phyloP scores from a whole-genome alignment of 2,113 vertebrate genomes.

The Pomatostomus ruficeps region DNA sequence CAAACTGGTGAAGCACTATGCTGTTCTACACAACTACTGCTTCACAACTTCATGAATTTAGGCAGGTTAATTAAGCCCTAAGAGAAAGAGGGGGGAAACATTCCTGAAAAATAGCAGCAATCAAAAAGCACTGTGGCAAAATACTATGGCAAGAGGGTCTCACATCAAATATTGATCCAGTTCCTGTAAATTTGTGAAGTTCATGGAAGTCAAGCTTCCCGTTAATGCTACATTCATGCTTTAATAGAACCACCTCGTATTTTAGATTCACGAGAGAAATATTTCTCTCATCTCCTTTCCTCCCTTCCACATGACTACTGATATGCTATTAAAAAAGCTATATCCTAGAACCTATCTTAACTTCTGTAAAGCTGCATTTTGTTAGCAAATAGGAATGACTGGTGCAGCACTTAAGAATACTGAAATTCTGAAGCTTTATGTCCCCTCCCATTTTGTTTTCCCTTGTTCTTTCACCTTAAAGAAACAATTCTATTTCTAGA shows the following conservation, averaged over 20 bases:
- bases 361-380: background rate
- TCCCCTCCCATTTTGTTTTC: background rate
- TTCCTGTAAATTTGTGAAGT: background rate
- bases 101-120: background rate
- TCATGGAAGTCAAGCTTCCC: background rate
- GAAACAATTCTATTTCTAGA: background rate
- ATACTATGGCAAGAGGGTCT: background rate
- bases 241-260: background rate
- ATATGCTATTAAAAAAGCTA: background rate
- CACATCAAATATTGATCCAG: constrained; percentile 23
- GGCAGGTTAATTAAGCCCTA: background rate
- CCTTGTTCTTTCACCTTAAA: background rate
- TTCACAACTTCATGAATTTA: background rate
- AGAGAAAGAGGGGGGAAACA: background rate
- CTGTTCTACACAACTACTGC: background rate
- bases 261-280: background rate
- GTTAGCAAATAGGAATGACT: background rate
- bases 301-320: background rate
- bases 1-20: background rate
- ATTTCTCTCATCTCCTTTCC: background rate
- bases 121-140: constrained; percentile 15
- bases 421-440: background rate
- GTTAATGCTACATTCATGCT: background rate
- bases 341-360: background rate
- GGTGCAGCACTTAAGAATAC: background rate